A percentile compares a stretch with the other conserved stretches of the same genome.
phyloP scores from a whole-genome alignment of 2,797 vertebrate genomes.

The Arnoldichthys spilopterus region DNA sequence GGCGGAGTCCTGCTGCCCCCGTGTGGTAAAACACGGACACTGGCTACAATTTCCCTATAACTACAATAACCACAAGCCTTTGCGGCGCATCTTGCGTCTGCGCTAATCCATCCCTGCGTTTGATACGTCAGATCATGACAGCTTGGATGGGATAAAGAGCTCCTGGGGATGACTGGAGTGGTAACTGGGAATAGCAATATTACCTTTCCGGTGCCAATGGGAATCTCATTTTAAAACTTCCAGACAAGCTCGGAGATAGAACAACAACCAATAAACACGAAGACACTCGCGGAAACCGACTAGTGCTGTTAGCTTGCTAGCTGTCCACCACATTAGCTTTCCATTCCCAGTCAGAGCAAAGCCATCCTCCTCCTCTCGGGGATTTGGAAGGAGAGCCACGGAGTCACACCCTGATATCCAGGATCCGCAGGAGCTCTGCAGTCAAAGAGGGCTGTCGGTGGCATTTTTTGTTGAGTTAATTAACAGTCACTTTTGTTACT shows the following conservation, averaged over 20 bases:
- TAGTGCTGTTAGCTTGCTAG: slow-evolving; percentile 36
- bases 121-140: slow-evolving; percentile 62
- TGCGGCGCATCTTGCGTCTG: slow-evolving; percentile 39
- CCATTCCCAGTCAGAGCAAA: background rate
- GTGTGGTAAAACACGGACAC: background rate
- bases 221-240: background rate
- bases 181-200: background rate
- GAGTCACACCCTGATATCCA: slow-evolving; percentile 46
- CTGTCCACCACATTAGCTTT: background rate
- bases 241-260: background rate
- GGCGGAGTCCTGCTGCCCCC: slow-evolving; percentile 28
- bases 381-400: background rate
- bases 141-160: slow-evolving; percentile 60
- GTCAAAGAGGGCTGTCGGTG: background rate
- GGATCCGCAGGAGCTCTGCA: slow-evolving; percentile 1
- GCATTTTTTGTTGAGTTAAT: background rate
- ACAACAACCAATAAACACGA: no score
- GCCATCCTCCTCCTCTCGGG: background rate
- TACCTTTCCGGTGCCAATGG: background rate
- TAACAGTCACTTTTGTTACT: background rate
- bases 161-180: slow-evolving; percentile 34
- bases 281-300: background rate
- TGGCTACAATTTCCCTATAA: no score
- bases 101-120: slow-evolving; percentile 33
- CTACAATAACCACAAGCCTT: slow-evolving; percentile 73